A percentile compares a stretch with the other conserved stretches of the same genome.
phyloP scores from a whole-genome alignment of 2,797 vertebrate species.

The Poliocrania exsul region DNA sequence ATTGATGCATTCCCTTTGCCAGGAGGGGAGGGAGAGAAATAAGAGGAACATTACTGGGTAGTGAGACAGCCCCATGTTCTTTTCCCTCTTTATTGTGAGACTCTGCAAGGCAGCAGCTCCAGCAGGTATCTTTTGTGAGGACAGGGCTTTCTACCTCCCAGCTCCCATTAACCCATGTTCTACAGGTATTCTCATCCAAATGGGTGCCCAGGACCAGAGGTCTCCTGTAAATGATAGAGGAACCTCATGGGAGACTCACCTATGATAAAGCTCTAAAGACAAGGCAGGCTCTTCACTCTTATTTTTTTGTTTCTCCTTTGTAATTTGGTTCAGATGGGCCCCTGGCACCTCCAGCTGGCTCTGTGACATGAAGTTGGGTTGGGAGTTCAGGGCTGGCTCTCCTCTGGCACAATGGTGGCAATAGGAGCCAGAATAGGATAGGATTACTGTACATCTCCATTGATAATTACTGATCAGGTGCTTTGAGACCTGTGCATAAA shows the following conservation, averaged over 20 bases:
- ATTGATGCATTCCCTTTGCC: not conserved
- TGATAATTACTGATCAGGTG: not conserved
- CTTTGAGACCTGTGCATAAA: not conserved
- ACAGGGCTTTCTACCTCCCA: not conserved
- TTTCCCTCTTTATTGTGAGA: not conserved
- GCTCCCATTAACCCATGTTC: not conserved
- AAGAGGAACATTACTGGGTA: rapidly evolving
- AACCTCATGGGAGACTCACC: not conserved
- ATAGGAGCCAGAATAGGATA: not conserved
- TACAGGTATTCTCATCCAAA: not conserved
- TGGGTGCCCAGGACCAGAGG: not conserved
- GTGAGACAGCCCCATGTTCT: rapidly evolving
- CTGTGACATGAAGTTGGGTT: rapidly evolving
- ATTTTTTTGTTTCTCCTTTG: not conserved
- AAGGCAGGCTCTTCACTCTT: not conserved
- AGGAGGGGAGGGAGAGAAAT: not conserved
- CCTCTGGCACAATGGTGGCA: not conserved
- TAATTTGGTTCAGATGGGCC: not conserved
- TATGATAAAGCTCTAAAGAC: not conserved
- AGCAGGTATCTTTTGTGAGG: not conserved
- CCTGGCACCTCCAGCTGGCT: not conserved
- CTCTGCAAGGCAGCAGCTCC: not conserved
- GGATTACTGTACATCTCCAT: not conserved
- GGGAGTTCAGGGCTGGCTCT: not conserved
- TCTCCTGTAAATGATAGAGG: not conserved